Conservation (phyloP, 2,888 invertebrate species). For the Orchesella flavescens region DNA sequence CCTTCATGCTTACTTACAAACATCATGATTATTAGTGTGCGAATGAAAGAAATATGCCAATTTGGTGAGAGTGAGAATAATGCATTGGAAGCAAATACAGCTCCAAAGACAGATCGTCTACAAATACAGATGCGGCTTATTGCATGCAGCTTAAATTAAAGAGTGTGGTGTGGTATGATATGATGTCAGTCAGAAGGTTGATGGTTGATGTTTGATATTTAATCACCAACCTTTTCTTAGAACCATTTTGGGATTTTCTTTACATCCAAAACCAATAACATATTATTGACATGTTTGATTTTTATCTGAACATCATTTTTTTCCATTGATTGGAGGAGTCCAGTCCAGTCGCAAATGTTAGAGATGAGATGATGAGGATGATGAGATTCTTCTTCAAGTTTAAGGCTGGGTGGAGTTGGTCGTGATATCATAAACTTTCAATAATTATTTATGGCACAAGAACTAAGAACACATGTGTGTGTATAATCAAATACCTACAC, state of each 20-base stretch:
- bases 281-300: neutral
- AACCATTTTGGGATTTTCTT: neutral
- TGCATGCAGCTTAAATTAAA: no score
- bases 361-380: no score
- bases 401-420: constrained; percentile 1
- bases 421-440: neutral
- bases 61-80: no score
- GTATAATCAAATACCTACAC: no score
- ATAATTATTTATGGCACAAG: no score
- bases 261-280: neutral
- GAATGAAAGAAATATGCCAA: no score
- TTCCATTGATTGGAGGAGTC: neutral
- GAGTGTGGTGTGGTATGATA: neutral
- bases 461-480: no score
- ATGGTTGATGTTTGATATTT: neutral
- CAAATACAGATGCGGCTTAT: neutral
- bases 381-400: neutral
- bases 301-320: neutral
- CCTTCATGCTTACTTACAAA: neutral
- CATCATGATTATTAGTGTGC: no score
- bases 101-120: neutral
- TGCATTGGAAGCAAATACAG: neutral
- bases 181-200: neutral
- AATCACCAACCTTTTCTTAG: neutral
- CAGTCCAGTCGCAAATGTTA: neutral